Conservation (phyloP, 2,113 vertebrate species). For the Hipposideros armiger region DNA sequence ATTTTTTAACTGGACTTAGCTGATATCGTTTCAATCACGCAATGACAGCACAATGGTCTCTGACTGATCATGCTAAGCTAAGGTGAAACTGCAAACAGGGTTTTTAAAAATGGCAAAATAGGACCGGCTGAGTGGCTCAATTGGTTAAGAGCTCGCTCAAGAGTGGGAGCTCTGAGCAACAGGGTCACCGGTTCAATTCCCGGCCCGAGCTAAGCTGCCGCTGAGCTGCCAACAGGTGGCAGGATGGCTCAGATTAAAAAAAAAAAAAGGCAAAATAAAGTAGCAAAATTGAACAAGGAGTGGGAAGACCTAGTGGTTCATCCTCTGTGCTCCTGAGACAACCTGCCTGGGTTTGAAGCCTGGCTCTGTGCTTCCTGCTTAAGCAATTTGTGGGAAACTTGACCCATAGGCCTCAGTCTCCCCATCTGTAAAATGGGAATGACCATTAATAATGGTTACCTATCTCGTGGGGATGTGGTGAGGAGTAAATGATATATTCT, state of each 20-base stretch:
- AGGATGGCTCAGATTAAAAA: no score
- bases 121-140: no score
- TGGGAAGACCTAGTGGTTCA: background rate
- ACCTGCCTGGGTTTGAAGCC: background rate
- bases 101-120: background rate
- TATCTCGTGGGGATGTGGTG: background rate
- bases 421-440: constrained; percentile 3
- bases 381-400: background rate
- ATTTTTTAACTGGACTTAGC: constrained; percentile 3
- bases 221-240: no score
- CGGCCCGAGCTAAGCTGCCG: no score
- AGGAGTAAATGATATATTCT: background rate
- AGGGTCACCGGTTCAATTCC: no score
- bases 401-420: background rate
- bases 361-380: background rate
- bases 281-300: background rate
- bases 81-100: background rate
- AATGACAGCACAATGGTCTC: background rate
- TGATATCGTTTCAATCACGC: background rate
- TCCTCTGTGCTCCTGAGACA: background rate
- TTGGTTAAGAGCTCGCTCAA: no score
- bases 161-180: no score
- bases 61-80: constrained; percentile 36
- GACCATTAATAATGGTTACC: background rate
- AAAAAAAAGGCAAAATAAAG: background rate